phyloP scores from a whole-genome alignment of 1,140 invertebrate genomes.

The Amyelois transitella region DNA sequence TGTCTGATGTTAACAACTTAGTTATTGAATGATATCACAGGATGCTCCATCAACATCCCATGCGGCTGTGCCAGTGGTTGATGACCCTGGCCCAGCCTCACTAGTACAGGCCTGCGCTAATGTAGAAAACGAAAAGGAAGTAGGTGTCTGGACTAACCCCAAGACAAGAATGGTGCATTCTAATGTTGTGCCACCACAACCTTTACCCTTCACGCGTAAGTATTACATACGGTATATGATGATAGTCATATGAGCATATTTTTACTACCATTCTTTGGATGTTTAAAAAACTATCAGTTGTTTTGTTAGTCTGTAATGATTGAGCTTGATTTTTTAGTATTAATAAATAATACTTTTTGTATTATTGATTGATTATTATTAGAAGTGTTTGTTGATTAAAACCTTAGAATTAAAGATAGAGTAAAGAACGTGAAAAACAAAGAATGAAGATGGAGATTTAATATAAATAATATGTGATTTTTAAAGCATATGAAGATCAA shows the following conservation, averaged over 20 bases:
- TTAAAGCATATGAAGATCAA: slow-evolving; percentile 75
- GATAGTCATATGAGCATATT: no score
- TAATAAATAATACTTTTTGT: no score
- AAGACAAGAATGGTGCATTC: slow-evolving; percentile 67
- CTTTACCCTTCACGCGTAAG: slow-evolving; percentile 66
- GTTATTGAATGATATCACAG: slow-evolving; percentile 25
- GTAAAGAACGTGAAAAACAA: neutral
- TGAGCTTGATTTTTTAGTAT: no score
- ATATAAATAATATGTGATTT: slow-evolving; percentile 8
- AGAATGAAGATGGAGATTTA: no score
- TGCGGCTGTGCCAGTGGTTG: slow-evolving; percentile 32
- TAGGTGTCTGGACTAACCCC: slow-evolving; percentile 71
- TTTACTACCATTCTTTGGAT: no score
- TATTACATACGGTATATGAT: slow-evolving; percentile 12
- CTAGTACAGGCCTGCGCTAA: slow-evolving; percentile 56
- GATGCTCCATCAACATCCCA: slow-evolving; percentile 62
- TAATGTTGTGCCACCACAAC: slow-evolving; percentile 60
- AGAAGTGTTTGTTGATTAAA: no score
- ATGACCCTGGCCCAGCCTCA: slow-evolving; percentile 55
- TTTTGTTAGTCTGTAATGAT: no score
- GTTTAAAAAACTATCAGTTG: no score
- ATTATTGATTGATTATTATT: no score
- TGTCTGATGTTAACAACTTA: neutral
- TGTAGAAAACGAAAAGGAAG: slow-evolving; percentile 68
- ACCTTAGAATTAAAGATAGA: neutral